A percentile compares a stretch with the other conserved stretches of the same genome.
These are phyloP conservation scores for Channa striata DNA, from an alignment of 2,797 vertebrate species.

Conservation along the genomic window DNA sequence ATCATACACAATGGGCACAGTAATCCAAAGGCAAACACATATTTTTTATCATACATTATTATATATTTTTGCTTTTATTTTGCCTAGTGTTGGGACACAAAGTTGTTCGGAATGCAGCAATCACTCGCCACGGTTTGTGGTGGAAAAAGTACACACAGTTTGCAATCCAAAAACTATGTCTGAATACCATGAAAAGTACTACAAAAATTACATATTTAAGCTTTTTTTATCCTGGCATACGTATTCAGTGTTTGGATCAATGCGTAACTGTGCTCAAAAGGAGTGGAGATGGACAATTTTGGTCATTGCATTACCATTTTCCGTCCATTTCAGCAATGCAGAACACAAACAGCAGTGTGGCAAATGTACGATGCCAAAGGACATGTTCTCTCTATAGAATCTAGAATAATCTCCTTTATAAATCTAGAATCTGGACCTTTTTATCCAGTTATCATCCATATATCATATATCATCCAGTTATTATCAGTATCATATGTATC, in stretches of 20 bases:
- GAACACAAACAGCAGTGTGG: not conserved
- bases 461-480: too few species aligned
- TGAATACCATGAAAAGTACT: constrained; percentile 17
- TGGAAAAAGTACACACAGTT: constrained; percentile 15
- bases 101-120: constrained; percentile 16
- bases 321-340: not conserved
- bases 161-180: not conserved
- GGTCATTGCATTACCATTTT: constrained; percentile 9
- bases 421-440: not conserved
- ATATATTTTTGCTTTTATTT: constrained; percentile 24
- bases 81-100: not conserved
- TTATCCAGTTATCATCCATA: not conserved
- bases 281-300: not conserved
- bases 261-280: not conserved
- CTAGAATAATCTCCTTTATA: not conserved
- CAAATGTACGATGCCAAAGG: not conserved
- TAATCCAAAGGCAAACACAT: constrained; percentile 34
- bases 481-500: not conserved
- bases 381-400: not conserved
- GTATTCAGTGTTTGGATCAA: not conserved
- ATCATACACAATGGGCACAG: constrained; percentile 30
- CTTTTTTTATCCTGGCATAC: not conserved
- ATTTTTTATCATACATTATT: constrained; percentile 4
- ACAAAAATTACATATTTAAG: not conserved
- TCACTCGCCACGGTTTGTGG: constrained; percentile 2